These are phyloP conservation scores for Corvus moneduloides DNA, from an alignment of 2,113 vertebrate species.

Conservation along the genomic window DNA sequence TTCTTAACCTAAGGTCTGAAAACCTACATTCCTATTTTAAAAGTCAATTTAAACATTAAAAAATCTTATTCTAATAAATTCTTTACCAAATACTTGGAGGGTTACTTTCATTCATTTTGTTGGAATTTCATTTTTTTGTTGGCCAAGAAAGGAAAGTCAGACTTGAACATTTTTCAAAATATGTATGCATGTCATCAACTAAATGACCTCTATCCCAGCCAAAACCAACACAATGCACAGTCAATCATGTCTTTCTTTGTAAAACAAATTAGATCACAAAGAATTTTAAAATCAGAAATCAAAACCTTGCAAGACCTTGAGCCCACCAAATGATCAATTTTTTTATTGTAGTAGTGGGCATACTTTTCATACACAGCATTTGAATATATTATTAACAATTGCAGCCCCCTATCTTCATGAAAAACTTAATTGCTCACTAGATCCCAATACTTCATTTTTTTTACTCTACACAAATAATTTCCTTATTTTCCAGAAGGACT, in stretches of 20 bases:
- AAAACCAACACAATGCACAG: neutral
- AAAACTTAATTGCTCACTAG: neutral
- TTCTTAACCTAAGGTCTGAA: neutral
- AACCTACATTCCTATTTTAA: neutral
- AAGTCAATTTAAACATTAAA: neutral
- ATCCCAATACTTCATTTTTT: neutral
- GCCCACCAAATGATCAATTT: neutral
- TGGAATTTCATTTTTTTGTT: neutral
- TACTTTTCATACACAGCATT: conserved; percentile 6
- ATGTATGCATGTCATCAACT: fast-evolving
- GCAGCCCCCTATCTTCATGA: neutral
- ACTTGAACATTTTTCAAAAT: neutral
- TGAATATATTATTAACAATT: neutral
- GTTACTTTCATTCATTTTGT: neutral
- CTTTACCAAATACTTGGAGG: neutral
- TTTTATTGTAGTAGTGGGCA: neutral
- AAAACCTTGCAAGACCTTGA: neutral
- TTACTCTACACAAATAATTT: neutral
- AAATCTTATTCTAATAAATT: neutral
- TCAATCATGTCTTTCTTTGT: neutral
- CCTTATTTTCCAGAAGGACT: neutral
- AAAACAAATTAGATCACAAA: neutral
- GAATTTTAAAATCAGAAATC: neutral
- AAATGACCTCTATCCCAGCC: neutral
- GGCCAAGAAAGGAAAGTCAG: neutral